Evolutionary conservation across 1,140 invertebrate species (phyloP).

Genomic region (Bombus confusus): DNA sequence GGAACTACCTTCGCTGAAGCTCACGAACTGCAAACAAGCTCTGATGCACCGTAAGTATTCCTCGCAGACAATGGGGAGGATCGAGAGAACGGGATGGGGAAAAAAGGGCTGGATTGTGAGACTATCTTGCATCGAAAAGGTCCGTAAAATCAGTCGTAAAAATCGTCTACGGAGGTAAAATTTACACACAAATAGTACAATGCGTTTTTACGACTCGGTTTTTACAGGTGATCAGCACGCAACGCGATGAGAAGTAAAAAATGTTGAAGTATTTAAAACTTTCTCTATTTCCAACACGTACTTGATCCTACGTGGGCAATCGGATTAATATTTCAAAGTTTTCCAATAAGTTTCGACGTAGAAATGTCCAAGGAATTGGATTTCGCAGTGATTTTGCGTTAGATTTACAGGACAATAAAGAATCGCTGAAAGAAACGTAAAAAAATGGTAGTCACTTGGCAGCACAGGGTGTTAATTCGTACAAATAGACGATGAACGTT

Average conservation of each 20-base stretch:
- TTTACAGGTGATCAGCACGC: conserved; percentile 16
- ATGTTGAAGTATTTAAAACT: fast-evolving
- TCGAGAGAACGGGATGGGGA: not conserved
- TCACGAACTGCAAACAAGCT: conserved; percentile 67
- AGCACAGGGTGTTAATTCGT: too few species aligned
- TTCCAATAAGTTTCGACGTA: too few species aligned
- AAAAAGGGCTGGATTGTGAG: not conserved
- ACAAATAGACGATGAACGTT: not conserved
- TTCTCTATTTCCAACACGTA: not conserved
- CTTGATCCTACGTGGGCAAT: not conserved
- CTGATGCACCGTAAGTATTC: conserved; percentile 49
- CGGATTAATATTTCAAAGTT: not conserved
- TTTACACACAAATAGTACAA: conserved; percentile 25
- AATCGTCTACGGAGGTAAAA: conserved; percentile 37
- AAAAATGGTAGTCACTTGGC: too few species aligned
- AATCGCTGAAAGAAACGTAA: too few species aligned
- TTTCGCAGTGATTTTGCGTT: too few species aligned
- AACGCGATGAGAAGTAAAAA: not conserved
- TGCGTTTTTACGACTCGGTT: conserved; percentile 28
- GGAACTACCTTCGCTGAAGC: conserved; percentile 42
- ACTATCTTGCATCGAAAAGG: conserved; percentile 24
- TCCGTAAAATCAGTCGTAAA: conserved; percentile 62
- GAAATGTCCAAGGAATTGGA: too few species aligned
- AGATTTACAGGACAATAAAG: too few species aligned
- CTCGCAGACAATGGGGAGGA: conserved; percentile 24